phyloP scores from a whole-genome alignment of 2,888 invertebrate genomes.

The Hoplodrina blanda region DNA sequence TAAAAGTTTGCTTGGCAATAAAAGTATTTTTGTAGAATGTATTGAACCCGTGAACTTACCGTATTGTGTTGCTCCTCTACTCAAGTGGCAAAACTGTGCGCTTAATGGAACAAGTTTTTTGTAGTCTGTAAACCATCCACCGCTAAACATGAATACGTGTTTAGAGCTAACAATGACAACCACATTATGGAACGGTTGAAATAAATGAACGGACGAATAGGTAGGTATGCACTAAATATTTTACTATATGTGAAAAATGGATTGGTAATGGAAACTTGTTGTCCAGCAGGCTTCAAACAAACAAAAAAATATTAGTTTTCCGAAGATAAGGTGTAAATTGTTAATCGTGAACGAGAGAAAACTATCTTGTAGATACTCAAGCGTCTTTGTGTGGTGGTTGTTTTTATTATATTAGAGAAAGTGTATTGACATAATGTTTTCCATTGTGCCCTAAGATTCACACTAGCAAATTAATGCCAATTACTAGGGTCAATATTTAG shows the following conservation, averaged over 20 bases:
- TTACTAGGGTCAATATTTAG: too few relatives aligned
- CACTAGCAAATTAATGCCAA: too few relatives aligned
- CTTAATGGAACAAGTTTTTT: conserved; percentile 19
- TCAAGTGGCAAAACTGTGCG: conserved; percentile 21
- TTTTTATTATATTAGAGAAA: too few relatives aligned
- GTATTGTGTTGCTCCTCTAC: conserved; percentile 14
- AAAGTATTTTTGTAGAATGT: conserved; percentile 36
- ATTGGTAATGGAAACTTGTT: conserved; percentile 2
- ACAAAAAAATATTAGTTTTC: not conserved
- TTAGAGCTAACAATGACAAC: too few relatives aligned
- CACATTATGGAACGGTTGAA: too few relatives aligned
- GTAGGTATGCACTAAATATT: too few relatives aligned
- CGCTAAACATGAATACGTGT: conserved; percentile 5
- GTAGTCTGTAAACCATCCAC: conserved; percentile 10
- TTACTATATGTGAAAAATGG: too few relatives aligned
- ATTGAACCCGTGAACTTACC: conserved; percentile 21
- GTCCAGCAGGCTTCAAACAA: not conserved
- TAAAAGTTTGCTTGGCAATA: conserved; percentile 14
- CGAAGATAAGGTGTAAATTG: not conserved
- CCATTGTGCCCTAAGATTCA: too few relatives aligned
- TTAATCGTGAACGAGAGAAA: not conserved
- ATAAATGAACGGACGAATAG: too few relatives aligned
- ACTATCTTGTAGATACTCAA: too few relatives aligned
- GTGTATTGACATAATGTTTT: too few relatives aligned
- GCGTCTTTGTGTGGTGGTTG: too few relatives aligned